A percentile compares a stretch with the other conserved stretches of the same genome.
Evolutionary conservation across 2,797 vertebrate genomes (phyloP).

Genomic region (Gallinago solitaria): DNA sequence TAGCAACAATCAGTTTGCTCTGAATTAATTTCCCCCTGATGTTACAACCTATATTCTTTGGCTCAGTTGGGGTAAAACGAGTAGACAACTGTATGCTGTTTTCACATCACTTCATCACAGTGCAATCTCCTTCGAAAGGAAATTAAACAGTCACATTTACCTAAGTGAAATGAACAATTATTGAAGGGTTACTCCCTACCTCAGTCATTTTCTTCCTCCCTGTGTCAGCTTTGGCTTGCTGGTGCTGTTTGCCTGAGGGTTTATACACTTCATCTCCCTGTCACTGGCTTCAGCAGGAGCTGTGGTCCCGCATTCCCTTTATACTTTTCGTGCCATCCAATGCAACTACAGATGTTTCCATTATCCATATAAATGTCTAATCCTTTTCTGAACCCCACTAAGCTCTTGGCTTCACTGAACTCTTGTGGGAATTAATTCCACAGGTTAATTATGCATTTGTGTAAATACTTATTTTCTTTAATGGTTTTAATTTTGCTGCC

Average conservation of each 20-base stretch:
- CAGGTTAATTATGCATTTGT: slow-evolving; percentile 54
- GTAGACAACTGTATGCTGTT: accelerated
- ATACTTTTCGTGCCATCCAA: not conserved
- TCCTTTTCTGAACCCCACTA: not conserved
- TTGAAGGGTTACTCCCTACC: not conserved
- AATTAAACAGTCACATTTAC: not conserved
- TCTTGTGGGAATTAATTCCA: slow-evolving; percentile 16
- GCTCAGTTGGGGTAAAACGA: accelerated
- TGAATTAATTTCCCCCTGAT: not conserved
- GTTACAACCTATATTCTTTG: not conserved
- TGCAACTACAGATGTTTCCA: not conserved
- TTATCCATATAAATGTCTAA: not conserved
- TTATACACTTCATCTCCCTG: not conserved
- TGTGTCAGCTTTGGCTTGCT: not conserved
- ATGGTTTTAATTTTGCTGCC: slow-evolving; percentile 40
- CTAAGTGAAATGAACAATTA: not conserved
- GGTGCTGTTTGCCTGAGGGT: not conserved
- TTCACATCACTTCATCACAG: not conserved
- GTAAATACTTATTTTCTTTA: slow-evolving; percentile 68
- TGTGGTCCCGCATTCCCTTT: not conserved
- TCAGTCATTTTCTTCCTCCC: not conserved
- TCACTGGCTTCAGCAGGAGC: not conserved
- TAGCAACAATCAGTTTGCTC: not conserved
- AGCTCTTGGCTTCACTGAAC: not conserved
- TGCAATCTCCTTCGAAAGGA: not conserved